Conservation (phyloP, 2,113 vertebrate species). For the Macrotus californicus region DNA sequence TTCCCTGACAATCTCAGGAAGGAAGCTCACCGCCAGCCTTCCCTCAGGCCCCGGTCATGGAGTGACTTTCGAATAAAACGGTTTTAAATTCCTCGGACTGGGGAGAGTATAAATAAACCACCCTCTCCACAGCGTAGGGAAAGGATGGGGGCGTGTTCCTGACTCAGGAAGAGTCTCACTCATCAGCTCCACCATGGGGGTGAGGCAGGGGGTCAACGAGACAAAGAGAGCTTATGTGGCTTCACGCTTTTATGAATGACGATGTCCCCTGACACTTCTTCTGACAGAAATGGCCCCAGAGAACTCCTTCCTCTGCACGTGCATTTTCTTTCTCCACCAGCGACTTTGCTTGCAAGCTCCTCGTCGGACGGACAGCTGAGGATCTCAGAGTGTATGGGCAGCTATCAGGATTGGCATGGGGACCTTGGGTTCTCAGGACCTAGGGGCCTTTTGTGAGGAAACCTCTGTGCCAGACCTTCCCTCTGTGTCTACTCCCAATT, state of each 20-base stretch:
- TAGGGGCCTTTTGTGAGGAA: neutral
- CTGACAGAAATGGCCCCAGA: neutral
- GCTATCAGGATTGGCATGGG: fast-evolving
- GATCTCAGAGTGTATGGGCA: fast-evolving
- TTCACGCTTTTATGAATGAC: neutral
- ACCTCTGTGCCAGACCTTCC: no score
- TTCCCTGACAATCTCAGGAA: neutral
- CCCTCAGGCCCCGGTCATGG: neutral
- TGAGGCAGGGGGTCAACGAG: no score
- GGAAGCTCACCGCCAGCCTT: neutral
- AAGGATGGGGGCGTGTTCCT: fast-evolving
- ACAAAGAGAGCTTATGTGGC: neutral
- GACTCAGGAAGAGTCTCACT: neutral
- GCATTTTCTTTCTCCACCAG: neutral
- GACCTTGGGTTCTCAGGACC: fast-evolving
- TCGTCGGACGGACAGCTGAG: neutral
- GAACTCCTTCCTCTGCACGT: neutral
- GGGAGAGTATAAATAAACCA: neutral
- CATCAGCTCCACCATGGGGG: no score
- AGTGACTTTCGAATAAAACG: neutral
- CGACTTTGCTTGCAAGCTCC: neutral
- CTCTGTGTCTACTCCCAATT: no score
- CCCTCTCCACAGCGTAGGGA: neutral
- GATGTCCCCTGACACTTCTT: neutral
- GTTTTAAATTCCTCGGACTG: no score